These are phyloP conservation scores for Toxotes jaculatrix DNA, from an alignment of 2,113 vertebrate species.

Conservation along the genomic window DNA sequence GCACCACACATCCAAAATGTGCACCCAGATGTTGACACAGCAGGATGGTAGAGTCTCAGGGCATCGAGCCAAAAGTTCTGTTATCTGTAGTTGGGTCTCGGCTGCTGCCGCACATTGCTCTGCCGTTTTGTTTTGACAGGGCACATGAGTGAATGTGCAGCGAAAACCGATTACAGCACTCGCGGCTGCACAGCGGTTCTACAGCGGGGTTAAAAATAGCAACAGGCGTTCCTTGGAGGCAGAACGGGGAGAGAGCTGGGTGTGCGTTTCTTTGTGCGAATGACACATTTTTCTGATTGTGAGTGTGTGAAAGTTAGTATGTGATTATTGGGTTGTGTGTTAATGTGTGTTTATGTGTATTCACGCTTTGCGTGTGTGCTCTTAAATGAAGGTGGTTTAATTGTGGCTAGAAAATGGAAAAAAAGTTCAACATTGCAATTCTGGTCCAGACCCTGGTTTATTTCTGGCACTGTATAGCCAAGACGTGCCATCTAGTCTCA, in stretches of 20 bases:
- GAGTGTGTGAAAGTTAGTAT: slow-evolving; percentile 18
- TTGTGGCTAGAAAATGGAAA: slow-evolving; percentile 47
- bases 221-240: slow-evolving; percentile 53
- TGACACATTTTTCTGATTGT: slow-evolving; percentile 39
- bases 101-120: slow-evolving; percentile 44
- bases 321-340: slow-evolving; percentile 33
- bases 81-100: slow-evolving; percentile 11
- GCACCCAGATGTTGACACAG: slow-evolving; percentile 49
- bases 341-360: not conserved
- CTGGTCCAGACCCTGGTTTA: slow-evolving; percentile 65
- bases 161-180: not conserved
- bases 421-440: slow-evolving; percentile 60
- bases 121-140: slow-evolving; percentile 57
- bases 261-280: slow-evolving; percentile 28
- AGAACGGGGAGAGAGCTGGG: not conserved
- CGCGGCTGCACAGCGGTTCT: slow-evolving; percentile 3
- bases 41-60: slow-evolving; percentile 39
- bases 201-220: slow-evolving; percentile 44
- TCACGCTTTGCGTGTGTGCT: not conserved
- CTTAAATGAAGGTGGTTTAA: slow-evolving; percentile 37
- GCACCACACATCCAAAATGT: not conserved
- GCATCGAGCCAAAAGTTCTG: slow-evolving; percentile 4
- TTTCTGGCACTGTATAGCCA: slow-evolving; percentile 57
- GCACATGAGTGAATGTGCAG: slow-evolving; percentile 49
- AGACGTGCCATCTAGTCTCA: slow-evolving; percentile 50